Conservation (phyloP, 2,797 vertebrate species). For the Catostomus latipinnis region DNA sequence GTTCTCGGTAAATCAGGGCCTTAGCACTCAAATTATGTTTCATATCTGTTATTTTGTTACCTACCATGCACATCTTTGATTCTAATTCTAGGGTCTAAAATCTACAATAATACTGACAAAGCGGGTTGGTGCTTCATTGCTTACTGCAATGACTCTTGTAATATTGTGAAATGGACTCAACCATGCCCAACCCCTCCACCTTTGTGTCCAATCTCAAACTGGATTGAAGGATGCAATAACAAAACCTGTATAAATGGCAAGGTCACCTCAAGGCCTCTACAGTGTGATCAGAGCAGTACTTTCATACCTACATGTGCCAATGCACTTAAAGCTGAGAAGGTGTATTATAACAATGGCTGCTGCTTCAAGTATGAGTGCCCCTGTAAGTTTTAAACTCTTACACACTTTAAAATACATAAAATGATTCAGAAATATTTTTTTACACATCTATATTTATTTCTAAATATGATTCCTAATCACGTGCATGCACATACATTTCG, state of each 20-base stretch:
- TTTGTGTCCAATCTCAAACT: slow-evolving; percentile 42
- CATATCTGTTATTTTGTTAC: not conserved
- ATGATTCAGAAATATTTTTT: too few relatives aligned
- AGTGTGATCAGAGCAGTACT: slow-evolving; percentile 65
- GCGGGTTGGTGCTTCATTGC: slow-evolving; percentile 36
- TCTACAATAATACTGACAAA: slow-evolving; percentile 43
- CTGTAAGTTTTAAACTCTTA: slow-evolving; percentile 79
- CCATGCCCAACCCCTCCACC: too few relatives aligned
- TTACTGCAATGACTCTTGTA: slow-evolving; percentile 10
- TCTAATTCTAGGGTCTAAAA: slow-evolving; percentile 13
- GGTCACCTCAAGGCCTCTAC: slow-evolving; percentile 52
- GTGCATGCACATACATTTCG: too few relatives aligned
- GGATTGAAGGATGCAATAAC: slow-evolving; percentile 77
- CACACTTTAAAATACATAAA: not conserved
- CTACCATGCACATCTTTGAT: not conserved
- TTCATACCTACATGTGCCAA: slow-evolving; percentile 79
- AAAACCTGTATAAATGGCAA: slow-evolving; percentile 76
- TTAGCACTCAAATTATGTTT: not conserved
- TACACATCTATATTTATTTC: too few relatives aligned
- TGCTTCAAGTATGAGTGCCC: slow-evolving; percentile 86
- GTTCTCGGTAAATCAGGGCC: too few relatives aligned
- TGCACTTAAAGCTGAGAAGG: slow-evolving; percentile 67
- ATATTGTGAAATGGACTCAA: too few relatives aligned
- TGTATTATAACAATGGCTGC: slow-evolving; percentile 79
- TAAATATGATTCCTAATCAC: too few relatives aligned